Conservation (phyloP, 2,888 invertebrate species). For the Lycophotia porphyrea region DNA sequence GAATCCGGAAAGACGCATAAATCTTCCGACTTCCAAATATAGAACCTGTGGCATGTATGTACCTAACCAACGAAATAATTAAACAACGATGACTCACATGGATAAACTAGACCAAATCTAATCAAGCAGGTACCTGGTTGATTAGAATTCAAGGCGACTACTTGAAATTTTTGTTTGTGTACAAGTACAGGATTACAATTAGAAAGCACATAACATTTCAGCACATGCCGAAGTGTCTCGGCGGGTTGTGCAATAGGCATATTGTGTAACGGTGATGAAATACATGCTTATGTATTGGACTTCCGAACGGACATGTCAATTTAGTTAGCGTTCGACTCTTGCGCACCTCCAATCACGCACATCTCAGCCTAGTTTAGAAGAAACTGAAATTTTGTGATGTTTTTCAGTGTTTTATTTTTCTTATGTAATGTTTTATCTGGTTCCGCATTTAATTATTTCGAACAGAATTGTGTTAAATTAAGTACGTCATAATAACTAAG, state of each 20-base stretch:
- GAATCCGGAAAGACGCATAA: not conserved
- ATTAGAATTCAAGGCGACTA: constrained; percentile 53
- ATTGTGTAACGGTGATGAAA: constrained; percentile 83
- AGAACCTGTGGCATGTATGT: not conserved
- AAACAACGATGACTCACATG: constrained; percentile 50
- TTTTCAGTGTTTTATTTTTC: not conserved
- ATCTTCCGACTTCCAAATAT: not conserved
- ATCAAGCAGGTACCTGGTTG: constrained; percentile 41
- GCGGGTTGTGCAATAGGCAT: constrained; percentile 76
- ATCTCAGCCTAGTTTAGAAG: constrained; percentile 25
- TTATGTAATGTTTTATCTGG: not conserved
- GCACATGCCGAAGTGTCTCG: constrained; percentile 82
- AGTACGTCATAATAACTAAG: constrained; percentile 8
- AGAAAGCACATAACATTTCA: constrained; percentile 82
- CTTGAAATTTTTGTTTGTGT: constrained; percentile 63
- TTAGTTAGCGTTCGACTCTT: constrained; percentile 70
- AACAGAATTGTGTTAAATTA: not conserved
- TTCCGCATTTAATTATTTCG: not conserved
- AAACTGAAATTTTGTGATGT: not conserved
- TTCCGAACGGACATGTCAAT: constrained; percentile 86
- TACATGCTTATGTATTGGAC: constrained; percentile 82
- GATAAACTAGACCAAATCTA: constrained; percentile 51
- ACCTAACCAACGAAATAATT: constrained; percentile 13
- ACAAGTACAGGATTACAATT: constrained; percentile 70
- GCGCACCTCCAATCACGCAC: constrained; percentile 24